These are phyloP conservation scores for Lipophrys pholis DNA, from an alignment of 2,113 vertebrate genomes.

Conservation along the genomic window DNA sequence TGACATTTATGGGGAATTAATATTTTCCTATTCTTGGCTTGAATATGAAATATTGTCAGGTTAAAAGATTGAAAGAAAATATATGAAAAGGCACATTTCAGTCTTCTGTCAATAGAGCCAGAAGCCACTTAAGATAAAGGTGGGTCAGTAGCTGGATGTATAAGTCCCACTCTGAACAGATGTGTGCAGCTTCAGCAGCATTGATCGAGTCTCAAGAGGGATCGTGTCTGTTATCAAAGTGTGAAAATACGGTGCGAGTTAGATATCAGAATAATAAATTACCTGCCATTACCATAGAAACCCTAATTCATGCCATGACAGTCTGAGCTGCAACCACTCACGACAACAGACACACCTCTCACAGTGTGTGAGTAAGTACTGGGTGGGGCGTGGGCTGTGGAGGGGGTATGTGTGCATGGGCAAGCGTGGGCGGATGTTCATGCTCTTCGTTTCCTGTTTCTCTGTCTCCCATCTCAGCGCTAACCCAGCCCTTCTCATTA, in stretches of 20 bases:
- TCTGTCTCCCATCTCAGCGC: slow-evolving; percentile 11
- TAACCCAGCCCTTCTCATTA: slow-evolving; percentile 18
- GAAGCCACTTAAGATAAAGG: neutral
- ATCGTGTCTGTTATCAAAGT: slow-evolving; percentile 21
- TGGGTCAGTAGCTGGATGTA: neutral
- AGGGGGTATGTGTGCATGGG: slow-evolving; percentile 22
- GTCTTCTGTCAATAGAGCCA: neutral
- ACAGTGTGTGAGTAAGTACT: slow-evolving; percentile 17
- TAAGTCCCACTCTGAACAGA: neutral
- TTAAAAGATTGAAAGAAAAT: neutral
- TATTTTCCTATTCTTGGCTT: neutral
- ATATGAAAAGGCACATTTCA: neutral
- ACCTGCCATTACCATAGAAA: slow-evolving; percentile 65
- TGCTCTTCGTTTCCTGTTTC: slow-evolving; percentile 36
- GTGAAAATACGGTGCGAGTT: slow-evolving; percentile 39
- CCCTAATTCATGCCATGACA: slow-evolving; percentile 25
- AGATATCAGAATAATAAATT: slow-evolving; percentile 50
- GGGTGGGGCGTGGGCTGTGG: slow-evolving; percentile 30
- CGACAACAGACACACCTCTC: slow-evolving; percentile 27
- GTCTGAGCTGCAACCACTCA: slow-evolving; percentile 22
- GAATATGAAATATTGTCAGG: neutral
- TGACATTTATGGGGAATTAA: slow-evolving; percentile 2
- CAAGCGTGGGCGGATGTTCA: slow-evolving; percentile 42
- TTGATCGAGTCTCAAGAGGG: neutral
- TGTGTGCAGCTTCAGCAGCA: neutral